phyloP scores from a whole-genome alignment of 2,797 vertebrate genomes.

The Acrocephalus scirpaceus region DNA sequence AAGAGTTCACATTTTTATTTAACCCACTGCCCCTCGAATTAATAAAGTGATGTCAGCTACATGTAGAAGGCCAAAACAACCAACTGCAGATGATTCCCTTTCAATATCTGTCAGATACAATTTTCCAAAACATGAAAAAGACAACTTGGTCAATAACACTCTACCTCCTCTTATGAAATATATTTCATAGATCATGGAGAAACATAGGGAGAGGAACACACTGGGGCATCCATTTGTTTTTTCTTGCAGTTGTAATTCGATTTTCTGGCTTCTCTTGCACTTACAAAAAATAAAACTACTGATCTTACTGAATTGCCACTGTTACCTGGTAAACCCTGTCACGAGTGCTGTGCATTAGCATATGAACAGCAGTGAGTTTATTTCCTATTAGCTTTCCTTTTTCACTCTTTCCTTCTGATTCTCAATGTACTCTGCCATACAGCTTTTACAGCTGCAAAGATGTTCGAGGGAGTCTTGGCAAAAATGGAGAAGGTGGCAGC shows the following conservation, averaged over 20 bases:
- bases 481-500: not conserved
- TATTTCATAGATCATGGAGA: not conserved
- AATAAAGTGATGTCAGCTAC: not conserved
- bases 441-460: not conserved
- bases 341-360: not conserved
- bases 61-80: not conserved
- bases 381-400: not conserved
- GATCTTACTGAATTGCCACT: not conserved
- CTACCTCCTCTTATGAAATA: not conserved
- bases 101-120: not conserved
- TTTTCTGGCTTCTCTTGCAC: not conserved
- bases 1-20: not conserved
- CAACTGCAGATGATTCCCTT: not conserved
- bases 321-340: not conserved
- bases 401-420: not conserved
- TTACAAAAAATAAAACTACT: not conserved
- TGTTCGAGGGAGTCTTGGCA: not conserved
- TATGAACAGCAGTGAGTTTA: not conserved
- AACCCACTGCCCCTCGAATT: accelerated
- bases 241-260: accelerated
- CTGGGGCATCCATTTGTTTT: not conserved
- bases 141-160: not conserved
- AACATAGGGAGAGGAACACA: not conserved
- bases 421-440: not conserved
- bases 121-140: not conserved